These are phyloP conservation scores for Zosterops pallidus DNA, from an alignment of 2,113 vertebrate species.

Conservation along the genomic window DNA sequence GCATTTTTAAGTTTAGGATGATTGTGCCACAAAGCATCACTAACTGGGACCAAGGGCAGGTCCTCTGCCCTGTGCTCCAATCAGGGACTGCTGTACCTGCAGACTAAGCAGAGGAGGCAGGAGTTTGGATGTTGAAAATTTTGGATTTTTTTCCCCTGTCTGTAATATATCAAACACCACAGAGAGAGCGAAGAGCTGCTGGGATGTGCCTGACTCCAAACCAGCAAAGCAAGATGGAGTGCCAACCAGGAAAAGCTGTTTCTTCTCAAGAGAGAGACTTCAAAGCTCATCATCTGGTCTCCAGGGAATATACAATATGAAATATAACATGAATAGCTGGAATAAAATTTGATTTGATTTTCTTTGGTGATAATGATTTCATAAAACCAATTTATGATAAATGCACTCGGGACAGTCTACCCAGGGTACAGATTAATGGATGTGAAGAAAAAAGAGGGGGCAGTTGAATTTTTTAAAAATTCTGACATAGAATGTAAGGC, in stretches of 20 bases:
- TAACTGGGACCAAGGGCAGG: background rate
- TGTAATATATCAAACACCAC: background rate
- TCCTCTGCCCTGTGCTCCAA: background rate
- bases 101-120: background rate
- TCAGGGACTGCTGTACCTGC: background rate
- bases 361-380: background rate
- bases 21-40: background rate
- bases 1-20: background rate
- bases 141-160: background rate
- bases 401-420: background rate
- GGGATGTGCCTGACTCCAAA: background rate
- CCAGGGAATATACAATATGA: background rate
- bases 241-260: background rate
- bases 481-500: background rate
- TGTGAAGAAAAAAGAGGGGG: background rate
- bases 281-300: background rate
- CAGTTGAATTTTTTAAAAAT: background rate
- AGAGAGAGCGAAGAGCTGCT: background rate
- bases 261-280: slow-evolving; percentile 1
- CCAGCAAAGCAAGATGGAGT: background rate
- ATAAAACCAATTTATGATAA: background rate
- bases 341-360: slow-evolving; percentile 30
- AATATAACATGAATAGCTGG: background rate
- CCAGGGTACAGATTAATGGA: background rate
- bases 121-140: background rate